Evolutionary conservation across 1,140 invertebrate species (phyloP), one percentile per base, ranked within the genome.

Genomic region (Meloidogyne exigua): DNA sequence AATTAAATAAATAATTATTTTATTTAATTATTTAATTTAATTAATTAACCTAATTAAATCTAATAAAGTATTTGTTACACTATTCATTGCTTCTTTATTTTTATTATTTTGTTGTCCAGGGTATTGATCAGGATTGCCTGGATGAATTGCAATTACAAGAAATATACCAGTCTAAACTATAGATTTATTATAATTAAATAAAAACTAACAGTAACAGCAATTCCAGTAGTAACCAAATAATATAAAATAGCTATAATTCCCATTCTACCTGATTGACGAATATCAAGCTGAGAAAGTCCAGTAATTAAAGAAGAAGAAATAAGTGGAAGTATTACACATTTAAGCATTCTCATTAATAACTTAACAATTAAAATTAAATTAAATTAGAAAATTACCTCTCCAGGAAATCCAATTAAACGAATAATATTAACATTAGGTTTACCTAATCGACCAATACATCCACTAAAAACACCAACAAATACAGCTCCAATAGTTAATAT

Each of bases 41-140:
- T 64, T 26, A 18, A 28, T 88, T 89, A 96, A 32, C 95, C 95
- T 92, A 84, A 96, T 90, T 81, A 98, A 90, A 90, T 98, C 95
- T 85, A 98, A 90, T 23, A 98, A 89, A 5, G 94, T 95, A 87
- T 98, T 95, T 2, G 92, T 91, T 1, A 93, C 91, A 79, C 66
- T 68, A 88, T 86, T 64, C 87, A n/a, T 91, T 87, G 2, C 88
- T 84, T 7, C 88, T 84, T 7, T n/a, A 76, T 78, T 80, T 87
- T 63, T 18, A 66, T 36, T 12, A 63, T 21, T 69, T 88, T 89
- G 1, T 86, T 83, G 11, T 88, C 87, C 42, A 13, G 11, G 28
- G 28, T 78, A 11, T 73, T 26, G 15, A 49, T 42, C 76, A 12
- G 85, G 84, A 74, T 85, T 71, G 18, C 89, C 89, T 1, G 89